A percentile compares a stretch with the other conserved stretches of the same genome.
Conservation (phyloP, 2,888 invertebrate genomes). For the Cephus sareptanus region DNA sequence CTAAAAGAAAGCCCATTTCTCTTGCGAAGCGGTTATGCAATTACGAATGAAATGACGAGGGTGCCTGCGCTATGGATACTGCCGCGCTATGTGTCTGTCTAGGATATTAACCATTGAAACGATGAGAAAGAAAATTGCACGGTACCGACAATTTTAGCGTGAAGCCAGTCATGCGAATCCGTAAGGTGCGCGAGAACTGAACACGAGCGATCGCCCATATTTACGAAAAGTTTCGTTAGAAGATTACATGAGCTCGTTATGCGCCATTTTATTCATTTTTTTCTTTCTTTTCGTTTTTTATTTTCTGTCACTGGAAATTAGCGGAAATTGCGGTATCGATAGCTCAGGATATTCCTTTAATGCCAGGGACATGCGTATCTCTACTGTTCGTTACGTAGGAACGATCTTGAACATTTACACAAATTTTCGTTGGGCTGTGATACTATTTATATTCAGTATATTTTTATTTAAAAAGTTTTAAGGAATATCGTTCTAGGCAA, state of each 20-base stretch:
- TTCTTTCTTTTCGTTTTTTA: background rate
- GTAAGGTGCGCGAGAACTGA: background rate
- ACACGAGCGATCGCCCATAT: background rate
- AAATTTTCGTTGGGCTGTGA: background rate
- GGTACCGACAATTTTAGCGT: conserved; percentile 1
- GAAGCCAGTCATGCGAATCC: conserved; percentile 2
- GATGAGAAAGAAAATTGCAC: conserved; percentile 8
- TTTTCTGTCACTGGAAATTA: background rate
- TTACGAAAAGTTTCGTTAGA: background rate
- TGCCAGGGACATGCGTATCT: background rate
- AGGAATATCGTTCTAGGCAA: background rate
- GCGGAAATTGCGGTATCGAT: background rate
- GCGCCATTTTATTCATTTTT: background rate
- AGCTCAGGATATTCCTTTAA: background rate
- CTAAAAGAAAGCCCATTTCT: background rate
- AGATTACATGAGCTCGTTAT: background rate
- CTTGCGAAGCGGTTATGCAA: background rate
- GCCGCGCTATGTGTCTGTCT: background rate
- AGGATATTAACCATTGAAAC: conserved; percentile 4
- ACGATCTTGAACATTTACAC: background rate
- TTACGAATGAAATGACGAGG: conserved; percentile 3
- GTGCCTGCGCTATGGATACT: background rate
- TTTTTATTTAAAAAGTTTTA: background rate
- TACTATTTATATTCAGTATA: background rate
- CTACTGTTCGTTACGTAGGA: background rate